Evolutionary conservation across 2,113 vertebrate species (phyloP), one percentile per base, ranked within the genome.

Genomic region (Grus americana): DNA sequence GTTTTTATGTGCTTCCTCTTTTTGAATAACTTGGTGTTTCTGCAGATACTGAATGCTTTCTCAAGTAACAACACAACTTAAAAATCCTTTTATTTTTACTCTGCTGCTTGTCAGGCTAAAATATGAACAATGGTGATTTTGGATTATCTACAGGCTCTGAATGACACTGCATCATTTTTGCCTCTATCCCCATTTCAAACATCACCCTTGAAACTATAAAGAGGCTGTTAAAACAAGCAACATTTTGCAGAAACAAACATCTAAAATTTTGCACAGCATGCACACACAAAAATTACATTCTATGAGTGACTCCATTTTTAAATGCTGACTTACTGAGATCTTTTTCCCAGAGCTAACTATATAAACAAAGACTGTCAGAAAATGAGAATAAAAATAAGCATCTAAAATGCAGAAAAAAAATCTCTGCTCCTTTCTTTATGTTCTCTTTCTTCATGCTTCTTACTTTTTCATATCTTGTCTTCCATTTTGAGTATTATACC

Each of bases 321-420:
- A 95, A 88, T 36, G 67, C 71, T 90, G 85, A 95, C 40, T 86
- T 89, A 50, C 12, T 50, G 54, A 88, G 40, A 79, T 66, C n/a
- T 83, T 92, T 91, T 59, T 58, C 26, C 42, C 50, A 78, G 32
- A 78, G 55, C 26, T 63, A 92, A 90, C 66, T 50, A 71, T 47
- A 93, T 58, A 92, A 92, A 93, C 67, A 85, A 87, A 86, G 52
- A 57, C 20, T 62, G 59, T 18, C 14, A 50, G 36, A 94, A 96
- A 87, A 82, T n/a, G 21, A 92, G 58, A 93, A 68, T 38, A 74
- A 91, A 96, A 89, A 83, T 50, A 83, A 68, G 9, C 40, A 96
- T 57, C 34, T 34, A 72, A 92, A 90, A 73, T 44, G 20, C 27
- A 63, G 70, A 40, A 55, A 84, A 84, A 70, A 86, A 52, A 12